Base-by-base conservation (phyloP, 2,113 vertebrate genomes). In the Lanius collurio region DNA sequence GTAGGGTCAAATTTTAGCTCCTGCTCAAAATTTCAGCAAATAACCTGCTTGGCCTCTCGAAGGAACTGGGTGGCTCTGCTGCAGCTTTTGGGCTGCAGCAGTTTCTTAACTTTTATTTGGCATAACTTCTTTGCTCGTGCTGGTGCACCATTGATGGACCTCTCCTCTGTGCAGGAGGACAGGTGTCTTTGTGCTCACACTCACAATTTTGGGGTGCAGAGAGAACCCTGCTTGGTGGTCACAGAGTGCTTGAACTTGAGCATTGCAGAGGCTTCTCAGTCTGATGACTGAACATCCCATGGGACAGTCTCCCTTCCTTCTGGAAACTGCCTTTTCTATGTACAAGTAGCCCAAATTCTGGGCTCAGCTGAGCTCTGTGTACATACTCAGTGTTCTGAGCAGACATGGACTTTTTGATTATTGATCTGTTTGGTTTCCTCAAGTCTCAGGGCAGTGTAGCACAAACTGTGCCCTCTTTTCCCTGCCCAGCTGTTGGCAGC, bases 161-260 rank as follows among this genome's bases (percentile, higher is more conserved):
- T 37, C 37, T 37, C 37, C 37, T 37, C 37, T 18, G 31, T 14
- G 39, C 68, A 30, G 63, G 13, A 13, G 5, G 9, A 2, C 23
- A 7, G 26, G 28, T 10, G 2, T 19, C 41, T 31, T 7, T 23
- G 11, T 8, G 39, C 23, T 41, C 6, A 3, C 7, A 44, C 13
- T 3, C 2, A 24, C 22, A 2, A 1, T 9, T 4, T 0, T 1
- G 2, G 65, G 64, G 26, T 1, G 20, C 67, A 35, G 44, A 3
- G 23, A 46, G 47, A 56, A 1, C 12, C 3, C 49, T 67, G 81
- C 77, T 23, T 52, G 39, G 10, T n/a, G 39, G 8, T 11, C 60
- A 27, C 78, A 55, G 42, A 33, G 52, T 30, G 3, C 26, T 28
- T 56, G 37, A 5, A 31, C 30, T 20, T 35, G 39, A 6, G 31